phyloP scores from a whole-genome alignment of 2,797 vertebrate species.

The Rhyacichthys aspro region DNA sequence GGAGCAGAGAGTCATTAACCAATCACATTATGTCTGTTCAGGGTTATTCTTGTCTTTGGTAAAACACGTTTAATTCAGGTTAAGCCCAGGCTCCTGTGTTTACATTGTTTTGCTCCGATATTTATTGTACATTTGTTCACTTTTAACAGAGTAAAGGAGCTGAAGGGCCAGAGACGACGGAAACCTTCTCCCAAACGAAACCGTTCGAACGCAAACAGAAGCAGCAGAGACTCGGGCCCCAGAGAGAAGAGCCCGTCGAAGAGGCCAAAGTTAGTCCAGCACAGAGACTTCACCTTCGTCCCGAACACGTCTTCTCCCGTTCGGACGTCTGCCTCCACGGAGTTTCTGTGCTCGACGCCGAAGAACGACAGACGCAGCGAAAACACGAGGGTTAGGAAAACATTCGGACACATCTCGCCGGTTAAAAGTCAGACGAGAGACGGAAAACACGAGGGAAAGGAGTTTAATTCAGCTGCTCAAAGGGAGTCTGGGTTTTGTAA shows the following conservation, averaged over 20 bases:
- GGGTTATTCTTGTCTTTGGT: no score
- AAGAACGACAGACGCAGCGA: constrained; percentile 45
- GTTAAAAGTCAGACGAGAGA: constrained; percentile 18
- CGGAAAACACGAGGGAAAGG: constrained; percentile 10
- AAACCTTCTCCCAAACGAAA: constrained; percentile 74
- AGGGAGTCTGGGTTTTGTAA: constrained; percentile 26
- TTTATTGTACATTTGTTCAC: no score
- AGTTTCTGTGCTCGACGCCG: constrained; percentile 78
- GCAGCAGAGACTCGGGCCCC: neutral
- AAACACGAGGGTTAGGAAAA: constrained; percentile 12
- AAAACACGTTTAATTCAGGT: no score
- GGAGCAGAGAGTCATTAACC: no score
- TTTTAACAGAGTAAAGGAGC: constrained; percentile 87
- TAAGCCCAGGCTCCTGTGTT: no score
- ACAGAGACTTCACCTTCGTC: constrained; percentile 21
- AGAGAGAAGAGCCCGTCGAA: constrained; percentile 83
- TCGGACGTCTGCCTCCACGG: constrained; percentile 28
- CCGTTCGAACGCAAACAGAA: constrained; percentile 61
- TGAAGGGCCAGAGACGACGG: constrained; percentile 77
- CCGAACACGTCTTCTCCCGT: constrained; percentile 1
- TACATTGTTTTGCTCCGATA: no score
- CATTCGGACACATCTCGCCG: constrained; percentile 65
- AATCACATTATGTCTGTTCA: no score
- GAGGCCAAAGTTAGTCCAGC: constrained; percentile 76
- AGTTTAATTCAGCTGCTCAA: constrained; percentile 8